Evolutionary conservation across 2,888 invertebrate species (phyloP), one percentile per base, ranked within the genome.

Genomic region (Graphium colonna): DNA sequence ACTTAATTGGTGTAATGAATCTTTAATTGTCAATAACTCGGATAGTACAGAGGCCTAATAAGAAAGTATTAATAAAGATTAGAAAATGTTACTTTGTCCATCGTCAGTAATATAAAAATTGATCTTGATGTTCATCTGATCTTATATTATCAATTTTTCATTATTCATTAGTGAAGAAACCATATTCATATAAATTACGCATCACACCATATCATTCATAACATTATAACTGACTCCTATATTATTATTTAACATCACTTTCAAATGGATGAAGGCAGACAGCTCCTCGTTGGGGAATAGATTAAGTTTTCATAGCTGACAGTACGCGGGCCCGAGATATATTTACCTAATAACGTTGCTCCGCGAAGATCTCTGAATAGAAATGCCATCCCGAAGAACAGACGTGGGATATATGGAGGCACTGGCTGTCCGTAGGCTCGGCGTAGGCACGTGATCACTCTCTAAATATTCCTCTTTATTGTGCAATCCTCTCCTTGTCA

Each of bases 381-480:
- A 73, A 77, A 73, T 71, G 64, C 68, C 71, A 69, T 71, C 65
- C 64, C 58, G 64, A 60, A 67, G 65, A 65, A 66, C 59, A 61
- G 65, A 61, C 63, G 62, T 52, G 59, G 55, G 18, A 52, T 64
- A 63, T 62, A n/a, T n/a, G 59, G 60, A 72, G 72, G 73, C 69
- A 76, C 73, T 75, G 68, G 66, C 66, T 65, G 60, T 62, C 65
- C 65, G 71, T 71, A 71, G 72, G 73, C 72, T 71, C 41, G 26
- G 18, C 36, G 17, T 43, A 73, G 67, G 73, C 79, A 79, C 80
- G 82, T 84, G 86, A 85, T 84, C 80, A 82, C 82, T 79, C 73
- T 73, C 74, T 83, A 82, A 85, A 85, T 85, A 85, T 86, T 82
- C 79, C 79, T 79, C 79, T 84, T 82, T 86, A 84, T 79, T 77